phyloP scores from a whole-genome alignment of 2,888 invertebrate genomes.

The Brenthis ino region DNA sequence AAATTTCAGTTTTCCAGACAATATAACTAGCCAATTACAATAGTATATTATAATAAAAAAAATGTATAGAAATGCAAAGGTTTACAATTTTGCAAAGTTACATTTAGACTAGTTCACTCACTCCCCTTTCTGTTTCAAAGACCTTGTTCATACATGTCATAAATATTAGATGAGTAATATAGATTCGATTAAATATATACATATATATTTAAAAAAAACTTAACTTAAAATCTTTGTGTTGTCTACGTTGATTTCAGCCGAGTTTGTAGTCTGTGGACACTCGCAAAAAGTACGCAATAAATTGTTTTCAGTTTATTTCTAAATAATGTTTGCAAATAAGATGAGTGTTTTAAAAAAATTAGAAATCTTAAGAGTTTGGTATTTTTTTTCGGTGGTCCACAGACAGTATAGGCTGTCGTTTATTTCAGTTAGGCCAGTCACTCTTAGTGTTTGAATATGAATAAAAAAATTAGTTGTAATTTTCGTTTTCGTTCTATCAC shows the following conservation, averaged over 20 bases:
- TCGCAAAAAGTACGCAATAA: not conserved
- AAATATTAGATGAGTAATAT: conserved; percentile 76
- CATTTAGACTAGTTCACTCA: conserved; percentile 60
- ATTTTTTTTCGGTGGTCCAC: conserved; percentile 21
- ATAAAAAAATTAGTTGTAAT: conserved; percentile 34
- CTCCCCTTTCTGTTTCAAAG: conserved; percentile 59
- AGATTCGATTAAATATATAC: conserved; percentile 65
- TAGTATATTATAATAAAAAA: conserved; percentile 37
- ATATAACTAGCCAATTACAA: conserved; percentile 34
- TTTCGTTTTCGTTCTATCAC: conserved; percentile 24
- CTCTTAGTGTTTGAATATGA: conserved; percentile 35
- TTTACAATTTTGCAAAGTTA: conserved; percentile 54
- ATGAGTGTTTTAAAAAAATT: not conserved
- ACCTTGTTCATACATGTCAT: conserved; percentile 70
- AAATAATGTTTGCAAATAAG: not conserved
- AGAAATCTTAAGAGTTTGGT: not conserved
- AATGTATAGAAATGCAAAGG: conserved; percentile 56
- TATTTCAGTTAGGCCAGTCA: conserved; percentile 36
- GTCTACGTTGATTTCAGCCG: conserved; percentile 46
- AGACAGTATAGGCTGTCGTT: conserved; percentile 22
- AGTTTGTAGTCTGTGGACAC: conserved; percentile 44
- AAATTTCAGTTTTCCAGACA: conserved; percentile 48
- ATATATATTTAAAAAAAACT: conserved; percentile 37
- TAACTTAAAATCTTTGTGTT: conserved; percentile 50
- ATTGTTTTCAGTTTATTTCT: not conserved